Base-by-base conservation (phyloP, 2,113 vertebrate genomes). In the Leptosomus discolor region DNA sequence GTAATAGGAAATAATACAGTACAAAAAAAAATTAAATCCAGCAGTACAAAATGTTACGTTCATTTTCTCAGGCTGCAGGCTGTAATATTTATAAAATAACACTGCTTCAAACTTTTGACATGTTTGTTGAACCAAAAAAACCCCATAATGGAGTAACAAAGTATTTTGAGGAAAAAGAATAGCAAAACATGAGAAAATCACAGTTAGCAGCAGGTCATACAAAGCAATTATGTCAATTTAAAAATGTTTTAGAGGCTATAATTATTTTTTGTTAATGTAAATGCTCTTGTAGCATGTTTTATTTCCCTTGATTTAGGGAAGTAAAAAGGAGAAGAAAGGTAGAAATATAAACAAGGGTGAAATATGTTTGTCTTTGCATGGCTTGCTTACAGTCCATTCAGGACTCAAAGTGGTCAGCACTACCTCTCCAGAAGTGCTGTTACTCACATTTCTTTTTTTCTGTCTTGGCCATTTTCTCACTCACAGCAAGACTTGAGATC, bases 171-270 rank as follows among this genome's bases (percentile, higher is more conserved):
- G 34, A 64, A 85, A 78, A 71, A 92, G 58, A 61, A 1, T 16
- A 80, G 14, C 22, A 80, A 84, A 95, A 54, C 41, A 24, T n/a
- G 36, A 85, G 48, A 76, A 54, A 91, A 73, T 76, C 53, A 45
- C n/a, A 82, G 29, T 50, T 58, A 93, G 57, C 32, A 79, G 45
- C 51, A 76, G 85, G 90, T 88, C 90, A 80, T 51, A 61, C 23
- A 80, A 85, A 93, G 69, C 32, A 95, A 94, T 93, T 93, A 37
- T 30, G 19, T 85, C n/a, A 73, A 93, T 91, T 92, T 83, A 67
- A 79, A 84, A 84, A 41, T 58, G 6, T 57, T 87, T 76, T 82
- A 94, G 43, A 92, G 65, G 57, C 60, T 88, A 51, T 69, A 80
- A 93, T 96, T 92, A 57, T 30, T 75, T 85, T 81, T 88, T 70